Percentiles rank a stretch among this genome's conserved stretches.
Evolutionary conservation across 2,797 vertebrate genomes (phyloP).

Genomic region (Menidia menidia): DNA sequence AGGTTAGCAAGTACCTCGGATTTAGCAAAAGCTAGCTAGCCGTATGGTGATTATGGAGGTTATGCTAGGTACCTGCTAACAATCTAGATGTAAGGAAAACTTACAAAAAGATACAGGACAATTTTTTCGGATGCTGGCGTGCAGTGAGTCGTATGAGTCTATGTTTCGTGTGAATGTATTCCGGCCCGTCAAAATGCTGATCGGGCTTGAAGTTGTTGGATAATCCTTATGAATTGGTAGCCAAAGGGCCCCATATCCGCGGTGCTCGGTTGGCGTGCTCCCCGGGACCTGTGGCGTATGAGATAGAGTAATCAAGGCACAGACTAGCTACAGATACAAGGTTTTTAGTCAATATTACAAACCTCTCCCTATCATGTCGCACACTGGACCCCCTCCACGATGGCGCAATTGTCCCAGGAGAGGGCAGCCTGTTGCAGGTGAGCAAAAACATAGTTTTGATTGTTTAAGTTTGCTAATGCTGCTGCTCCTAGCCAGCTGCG

Average conservation of each 20-base stretch:
- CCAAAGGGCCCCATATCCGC: conserved; percentile 61
- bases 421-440: conserved; percentile 95
- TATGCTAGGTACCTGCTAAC: conserved; percentile 48
- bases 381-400: conserved; percentile 92
- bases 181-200: conserved; percentile 37
- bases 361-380: conserved; percentile 81
- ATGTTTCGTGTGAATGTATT: conserved; percentile 11
- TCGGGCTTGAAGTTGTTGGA: conserved; percentile 32
- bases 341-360: conserved; percentile 11
- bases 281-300: conserved; percentile 21
- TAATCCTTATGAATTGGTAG: conserved; percentile 42
- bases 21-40: conserved; percentile 33
- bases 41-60: conserved; percentile 19
- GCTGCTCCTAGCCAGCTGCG: neutral
- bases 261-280: conserved; percentile 55
- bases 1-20: conserved; percentile 14
- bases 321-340: conserved; percentile 3
- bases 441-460: conserved; percentile 40
- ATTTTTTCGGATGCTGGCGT: conserved; percentile 9
- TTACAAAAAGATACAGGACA: neutral
- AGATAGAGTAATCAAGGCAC: conserved; percentile 19
- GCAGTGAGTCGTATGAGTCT: conserved; percentile 6
- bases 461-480: neutral
- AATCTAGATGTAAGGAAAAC: conserved; percentile 28
- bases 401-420: conserved; percentile 96